Evolutionary conservation across 1,140 invertebrate genomes (phyloP).

Genomic region (Calliphora vicina): DNA sequence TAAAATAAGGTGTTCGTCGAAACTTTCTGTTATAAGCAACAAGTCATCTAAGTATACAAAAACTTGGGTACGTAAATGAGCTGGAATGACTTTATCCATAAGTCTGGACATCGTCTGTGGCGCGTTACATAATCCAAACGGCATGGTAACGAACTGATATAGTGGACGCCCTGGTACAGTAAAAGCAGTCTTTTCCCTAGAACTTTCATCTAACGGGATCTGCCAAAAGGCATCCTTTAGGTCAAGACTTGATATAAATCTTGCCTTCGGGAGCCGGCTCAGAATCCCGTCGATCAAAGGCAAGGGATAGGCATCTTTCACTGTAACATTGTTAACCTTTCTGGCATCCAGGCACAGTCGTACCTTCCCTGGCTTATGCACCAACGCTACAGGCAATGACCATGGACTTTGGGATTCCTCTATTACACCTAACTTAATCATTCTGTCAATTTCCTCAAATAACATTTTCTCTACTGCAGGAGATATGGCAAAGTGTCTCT

Average conservation of each 20-base stretch:
- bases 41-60: slow-evolving; percentile 44
- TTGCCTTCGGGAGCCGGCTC: slow-evolving; percentile 17
- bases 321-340: not conserved
- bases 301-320: slow-evolving; percentile 33
- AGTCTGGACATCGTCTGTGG: slow-evolving; percentile 39
- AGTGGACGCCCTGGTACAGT: slow-evolving; percentile 47
- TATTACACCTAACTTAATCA: not conserved
- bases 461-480: slow-evolving; percentile 18
- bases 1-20: slow-evolving; percentile 35
- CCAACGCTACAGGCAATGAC: not conserved
- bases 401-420: slow-evolving; percentile 9
- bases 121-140: slow-evolving; percentile 39
- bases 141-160: slow-evolving; percentile 51
- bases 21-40: slow-evolving; percentile 28
- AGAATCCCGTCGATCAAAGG: slow-evolving; percentile 37
- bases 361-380: not conserved
- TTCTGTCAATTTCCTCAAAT: not conserved
- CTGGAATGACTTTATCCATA: slow-evolving; percentile 40
- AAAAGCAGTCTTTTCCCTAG: slow-evolving; percentile 59
- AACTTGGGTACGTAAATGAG: slow-evolving; percentile 47
- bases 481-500: not conserved
- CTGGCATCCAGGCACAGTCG: not conserved
- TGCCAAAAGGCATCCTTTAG: slow-evolving; percentile 41
- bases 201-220: not conserved
- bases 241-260: slow-evolving; percentile 27